phyloP scores from a whole-genome alignment of 2,113 vertebrate genomes.

The Sylvia atricapilla region DNA sequence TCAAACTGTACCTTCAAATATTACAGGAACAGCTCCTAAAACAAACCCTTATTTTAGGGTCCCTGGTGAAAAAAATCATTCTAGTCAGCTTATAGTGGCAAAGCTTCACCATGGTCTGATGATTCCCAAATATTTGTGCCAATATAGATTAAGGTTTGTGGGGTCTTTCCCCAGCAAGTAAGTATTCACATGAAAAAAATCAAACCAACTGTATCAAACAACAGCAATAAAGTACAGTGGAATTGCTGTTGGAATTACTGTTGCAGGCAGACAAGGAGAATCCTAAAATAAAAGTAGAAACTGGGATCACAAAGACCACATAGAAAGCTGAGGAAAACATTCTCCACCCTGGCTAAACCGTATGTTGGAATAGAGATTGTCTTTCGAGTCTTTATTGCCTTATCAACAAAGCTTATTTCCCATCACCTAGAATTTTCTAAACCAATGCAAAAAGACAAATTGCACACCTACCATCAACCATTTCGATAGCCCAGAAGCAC shows the following conservation, averaged over 20 bases:
- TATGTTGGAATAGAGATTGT: neutral
- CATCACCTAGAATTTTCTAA: conserved; percentile 29
- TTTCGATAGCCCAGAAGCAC: conserved; percentile 54
- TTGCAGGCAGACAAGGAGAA: neutral
- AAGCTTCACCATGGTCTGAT: neutral
- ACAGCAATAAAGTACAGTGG: neutral
- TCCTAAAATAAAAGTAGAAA: neutral
- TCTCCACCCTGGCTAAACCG: neutral
- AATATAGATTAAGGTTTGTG: neutral
- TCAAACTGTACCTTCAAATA: neutral
- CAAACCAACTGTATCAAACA: neutral
- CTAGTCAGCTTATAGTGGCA: neutral
- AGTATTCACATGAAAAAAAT: neutral
- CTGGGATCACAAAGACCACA: neutral
- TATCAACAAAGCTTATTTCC: neutral
- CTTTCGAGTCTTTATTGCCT: neutral
- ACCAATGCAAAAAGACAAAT: conserved; percentile 52
- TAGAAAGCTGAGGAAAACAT: neutral
- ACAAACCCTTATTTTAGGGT: neutral
- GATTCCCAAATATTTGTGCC: neutral
- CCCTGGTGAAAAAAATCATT: neutral
- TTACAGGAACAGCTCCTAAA: neutral
- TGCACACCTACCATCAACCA: conserved; percentile 58
- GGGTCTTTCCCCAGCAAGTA: neutral
- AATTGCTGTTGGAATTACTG: neutral